These are phyloP conservation scores for Osmoderma eremita DNA, from an alignment of 2,888 invertebrate genomes.

Conservation along the genomic window DNA sequence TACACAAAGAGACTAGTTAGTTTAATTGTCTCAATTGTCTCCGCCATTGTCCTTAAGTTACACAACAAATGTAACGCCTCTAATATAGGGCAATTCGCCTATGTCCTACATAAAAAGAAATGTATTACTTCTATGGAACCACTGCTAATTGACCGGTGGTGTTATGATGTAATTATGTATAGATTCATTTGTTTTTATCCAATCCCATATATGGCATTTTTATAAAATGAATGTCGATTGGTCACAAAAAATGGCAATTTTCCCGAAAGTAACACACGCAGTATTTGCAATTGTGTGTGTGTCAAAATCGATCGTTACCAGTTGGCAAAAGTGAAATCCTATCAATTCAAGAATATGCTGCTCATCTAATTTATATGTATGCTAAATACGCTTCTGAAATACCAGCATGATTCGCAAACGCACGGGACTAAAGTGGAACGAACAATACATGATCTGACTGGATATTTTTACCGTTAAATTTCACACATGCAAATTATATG, in stretches of 20 bases:
- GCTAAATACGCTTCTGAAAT: conserved; percentile 19
- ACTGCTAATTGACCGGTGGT: background rate
- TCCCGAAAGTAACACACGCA: too few species aligned
- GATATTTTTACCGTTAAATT: conserved; percentile 40
- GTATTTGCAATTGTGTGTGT: too few species aligned
- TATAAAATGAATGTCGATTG: too few species aligned
- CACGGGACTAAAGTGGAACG: conserved; percentile 36
- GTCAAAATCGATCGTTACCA: conserved; percentile 7
- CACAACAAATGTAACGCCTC: conserved; percentile 15
- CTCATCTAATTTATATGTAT: conserved; percentile 31
- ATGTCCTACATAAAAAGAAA: conserved; percentile 20
- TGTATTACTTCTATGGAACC: background rate
- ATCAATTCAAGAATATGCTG: background rate
- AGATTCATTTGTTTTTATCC: too few species aligned
- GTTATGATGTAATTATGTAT: background rate
- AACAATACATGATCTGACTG: conserved; percentile 36
- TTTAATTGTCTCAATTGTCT: conserved; percentile 30
- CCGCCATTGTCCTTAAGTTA: conserved; percentile 17
- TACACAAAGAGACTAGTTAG: background rate
- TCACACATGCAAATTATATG: conserved; percentile 43
- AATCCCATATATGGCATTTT: too few species aligned
- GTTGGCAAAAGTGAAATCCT: conserved; percentile 17
- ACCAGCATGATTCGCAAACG: conserved; percentile 28
- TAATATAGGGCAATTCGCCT: conserved; percentile 25
- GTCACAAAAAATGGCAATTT: too few species aligned